phyloP scores from a whole-genome alignment of 2,113 vertebrate species.

The Daboia siamensis region DNA sequence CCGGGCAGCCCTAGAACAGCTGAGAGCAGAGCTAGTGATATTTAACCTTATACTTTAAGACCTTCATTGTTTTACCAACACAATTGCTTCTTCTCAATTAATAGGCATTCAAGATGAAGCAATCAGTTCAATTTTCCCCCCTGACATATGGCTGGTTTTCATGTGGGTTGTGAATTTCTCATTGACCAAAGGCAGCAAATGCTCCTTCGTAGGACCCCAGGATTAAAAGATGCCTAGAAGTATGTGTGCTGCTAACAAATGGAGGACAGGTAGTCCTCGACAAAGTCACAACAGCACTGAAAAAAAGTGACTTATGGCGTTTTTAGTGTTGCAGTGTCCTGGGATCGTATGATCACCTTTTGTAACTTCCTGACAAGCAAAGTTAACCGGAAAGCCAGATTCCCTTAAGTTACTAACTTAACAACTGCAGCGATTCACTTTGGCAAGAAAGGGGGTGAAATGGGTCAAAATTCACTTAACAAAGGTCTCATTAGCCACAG shows the following conservation, averaged over 20 bases:
- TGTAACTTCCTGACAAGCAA: not conserved
- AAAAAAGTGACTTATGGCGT: not conserved
- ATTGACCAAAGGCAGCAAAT: constrained; percentile 1
- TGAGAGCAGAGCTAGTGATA: not conserved
- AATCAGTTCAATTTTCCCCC: constrained; percentile 35
- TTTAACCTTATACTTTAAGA: not conserved
- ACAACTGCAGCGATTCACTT: not conserved
- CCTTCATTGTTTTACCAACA: not conserved
- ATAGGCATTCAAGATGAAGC: constrained; percentile 7
- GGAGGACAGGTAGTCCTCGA: not conserved
- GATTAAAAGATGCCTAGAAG: not conserved
- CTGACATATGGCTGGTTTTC: not conserved
- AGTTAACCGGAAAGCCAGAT: not conserved
- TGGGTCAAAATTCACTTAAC: not conserved
- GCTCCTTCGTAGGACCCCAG: not conserved
- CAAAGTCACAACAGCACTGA: not conserved
- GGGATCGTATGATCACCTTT: not conserved
- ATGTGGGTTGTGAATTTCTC: constrained; percentile 11
- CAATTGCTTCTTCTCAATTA: not conserved
- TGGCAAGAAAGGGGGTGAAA: not conserved
- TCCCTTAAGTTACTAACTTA: not conserved
- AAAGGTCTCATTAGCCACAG: not conserved
- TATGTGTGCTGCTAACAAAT: constrained; percentile 27
- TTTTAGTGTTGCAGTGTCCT: not conserved
- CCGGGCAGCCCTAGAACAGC: not conserved